Percentiles rank a stretch among this genome's conserved stretches.
phyloP scores from a whole-genome alignment of 2,113 vertebrate genomes.

The Megaceryle maxima region DNA sequence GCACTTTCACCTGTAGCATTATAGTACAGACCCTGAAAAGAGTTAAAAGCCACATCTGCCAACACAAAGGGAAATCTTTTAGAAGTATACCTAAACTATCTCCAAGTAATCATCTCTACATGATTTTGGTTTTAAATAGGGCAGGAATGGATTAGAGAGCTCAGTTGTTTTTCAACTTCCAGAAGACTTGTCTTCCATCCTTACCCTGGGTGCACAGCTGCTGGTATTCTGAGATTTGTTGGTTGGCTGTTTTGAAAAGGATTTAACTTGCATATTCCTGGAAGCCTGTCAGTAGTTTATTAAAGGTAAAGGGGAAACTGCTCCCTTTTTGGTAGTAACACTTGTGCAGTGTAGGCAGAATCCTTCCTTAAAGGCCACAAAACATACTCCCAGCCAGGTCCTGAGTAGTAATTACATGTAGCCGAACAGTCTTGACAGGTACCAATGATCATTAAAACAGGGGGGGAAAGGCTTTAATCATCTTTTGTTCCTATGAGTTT shows the following conservation, averaged over 20 bases:
- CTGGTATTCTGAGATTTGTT: background rate
- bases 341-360: background rate
- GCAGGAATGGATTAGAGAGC: no score
- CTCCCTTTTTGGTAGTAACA: background rate
- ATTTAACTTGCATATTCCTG: background rate
- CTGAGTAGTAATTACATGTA: background rate
- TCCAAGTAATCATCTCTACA: no score
- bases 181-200: background rate
- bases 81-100: no score
- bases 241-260: background rate
- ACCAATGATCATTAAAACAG: background rate
- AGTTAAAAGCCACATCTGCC: no score
- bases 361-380: background rate
- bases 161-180: background rate
- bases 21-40: no score
- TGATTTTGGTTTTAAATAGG: no score
- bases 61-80: no score
- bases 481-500: conserved; percentile 40
- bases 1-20: no score
- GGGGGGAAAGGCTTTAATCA: background rate
- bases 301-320: background rate
- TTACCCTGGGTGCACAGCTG: background rate
- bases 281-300: background rate
- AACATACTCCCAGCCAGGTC: background rate
- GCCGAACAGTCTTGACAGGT: background rate